Evolutionary conservation across 2,113 vertebrate genomes (phyloP).

Genomic region (Microcebus ravelobensis): DNA sequence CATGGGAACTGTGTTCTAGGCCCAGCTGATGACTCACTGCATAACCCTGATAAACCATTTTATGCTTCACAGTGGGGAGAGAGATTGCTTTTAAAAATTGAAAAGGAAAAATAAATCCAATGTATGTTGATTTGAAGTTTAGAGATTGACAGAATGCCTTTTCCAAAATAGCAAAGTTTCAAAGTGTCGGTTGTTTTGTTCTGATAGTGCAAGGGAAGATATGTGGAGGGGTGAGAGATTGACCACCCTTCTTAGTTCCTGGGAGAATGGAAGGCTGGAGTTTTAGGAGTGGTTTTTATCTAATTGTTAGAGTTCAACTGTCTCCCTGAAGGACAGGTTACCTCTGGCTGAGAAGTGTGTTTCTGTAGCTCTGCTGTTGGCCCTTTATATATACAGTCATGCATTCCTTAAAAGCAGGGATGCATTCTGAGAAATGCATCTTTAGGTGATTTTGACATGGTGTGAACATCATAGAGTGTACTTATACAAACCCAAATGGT

Average conservation of each 20-base stretch:
- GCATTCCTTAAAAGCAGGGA: not conserved
- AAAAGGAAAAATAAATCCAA: slow-evolving; percentile 45
- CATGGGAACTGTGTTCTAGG: not conserved
- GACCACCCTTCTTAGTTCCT: not conserved
- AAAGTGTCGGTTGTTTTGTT: not conserved
- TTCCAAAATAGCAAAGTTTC: not conserved
- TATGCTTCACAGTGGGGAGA: not conserved
- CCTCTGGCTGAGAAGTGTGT: not conserved
- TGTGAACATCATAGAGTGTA: not conserved
- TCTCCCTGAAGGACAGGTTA: not conserved
- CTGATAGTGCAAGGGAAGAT: not conserved
- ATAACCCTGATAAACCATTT: not conserved
- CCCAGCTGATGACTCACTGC: not conserved
- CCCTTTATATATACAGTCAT: not conserved
- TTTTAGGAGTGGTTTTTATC: not conserved
- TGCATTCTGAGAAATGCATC: not conserved
- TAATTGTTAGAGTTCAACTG: not conserved
- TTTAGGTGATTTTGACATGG: not conserved
- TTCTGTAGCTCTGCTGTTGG: not conserved
- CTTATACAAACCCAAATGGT: not conserved
- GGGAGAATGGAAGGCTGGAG: not conserved
- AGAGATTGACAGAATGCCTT: slow-evolving; percentile 13
- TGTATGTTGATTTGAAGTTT: not conserved
- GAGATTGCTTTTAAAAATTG: slow-evolving; percentile 31
- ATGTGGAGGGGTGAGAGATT: not conserved